Percentiles rank a stretch among this genome's conserved stretches.
Conservation (phyloP, 2,797 vertebrate genomes). For the Propithecus deckenii region DNA sequence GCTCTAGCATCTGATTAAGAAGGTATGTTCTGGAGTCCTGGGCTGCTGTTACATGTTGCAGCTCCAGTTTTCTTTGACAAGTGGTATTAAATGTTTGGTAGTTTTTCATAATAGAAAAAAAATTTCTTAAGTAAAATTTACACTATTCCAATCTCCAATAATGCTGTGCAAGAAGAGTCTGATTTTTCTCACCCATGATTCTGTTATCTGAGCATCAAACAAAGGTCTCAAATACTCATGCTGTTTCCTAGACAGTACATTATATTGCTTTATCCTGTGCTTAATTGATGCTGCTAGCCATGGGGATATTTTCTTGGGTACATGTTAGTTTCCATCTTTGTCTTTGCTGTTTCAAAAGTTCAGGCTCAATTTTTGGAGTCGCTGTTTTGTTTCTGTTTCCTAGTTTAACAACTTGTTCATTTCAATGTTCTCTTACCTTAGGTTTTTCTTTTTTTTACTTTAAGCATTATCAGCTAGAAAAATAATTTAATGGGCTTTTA, state of each 20-base stretch:
- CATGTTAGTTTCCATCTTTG: background rate
- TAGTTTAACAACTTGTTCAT: slow-evolving; percentile 12
- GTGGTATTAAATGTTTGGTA: background rate
- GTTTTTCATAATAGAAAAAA: slow-evolving; percentile 13
- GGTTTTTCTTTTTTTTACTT: background rate
- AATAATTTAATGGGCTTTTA: slow-evolving; percentile 44
- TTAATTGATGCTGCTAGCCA: background rate
- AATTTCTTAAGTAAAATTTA: background rate
- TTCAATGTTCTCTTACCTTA: background rate
- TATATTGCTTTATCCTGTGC: background rate
- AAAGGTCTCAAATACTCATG: background rate
- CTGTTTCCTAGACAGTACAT: background rate
- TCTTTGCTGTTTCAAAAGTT: slow-evolving; percentile 1
- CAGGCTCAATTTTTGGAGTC: background rate
- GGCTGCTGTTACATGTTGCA: background rate
- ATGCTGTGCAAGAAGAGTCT: background rate
- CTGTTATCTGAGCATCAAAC: background rate
- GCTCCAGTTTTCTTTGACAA: background rate
- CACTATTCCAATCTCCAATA: background rate
- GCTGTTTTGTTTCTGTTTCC: background rate
- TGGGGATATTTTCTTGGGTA: background rate
- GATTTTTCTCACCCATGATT: background rate
- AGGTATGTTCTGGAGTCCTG: background rate
- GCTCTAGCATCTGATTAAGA: background rate
- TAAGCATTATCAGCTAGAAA: background rate